Base-by-base conservation (phyloP, 1,140 invertebrate genomes). In the Drosophila saltans region DNA sequence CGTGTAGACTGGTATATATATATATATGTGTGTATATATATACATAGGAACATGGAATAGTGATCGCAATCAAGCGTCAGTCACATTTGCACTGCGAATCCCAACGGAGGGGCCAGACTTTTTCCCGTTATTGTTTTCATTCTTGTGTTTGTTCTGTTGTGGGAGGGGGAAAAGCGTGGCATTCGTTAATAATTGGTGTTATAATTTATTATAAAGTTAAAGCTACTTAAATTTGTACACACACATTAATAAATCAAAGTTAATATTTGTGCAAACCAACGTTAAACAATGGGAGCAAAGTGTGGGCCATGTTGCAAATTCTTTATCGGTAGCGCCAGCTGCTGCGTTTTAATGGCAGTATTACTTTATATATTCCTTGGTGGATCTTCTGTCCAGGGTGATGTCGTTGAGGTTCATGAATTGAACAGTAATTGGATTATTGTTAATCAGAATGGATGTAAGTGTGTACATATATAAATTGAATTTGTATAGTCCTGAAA, bases 361-460 rank as follows among this genome's bases (percentile, higher is more conserved):
- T 7, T 52, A 2, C 45, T 52, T 9, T 52, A 52, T 81, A 5
- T 80, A 9, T 65, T 52, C 40, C 43, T 69, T 76, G 3, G n/a
- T 48, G 30, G 11, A 60, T 16, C 36, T n/a, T 28, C 9, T 36
- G 66, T 60, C 10, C 75, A 57, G 16, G 68, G 64, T 16, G 89
- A 91, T 58, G 71, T 75, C 39, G 89, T 91, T 11, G 70, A 82
- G 69, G 66, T 89, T 24, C 81, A 89, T 56, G 73, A 89, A 48
- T 63, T 91, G 70, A 61, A 61, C 40, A 72, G 48, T 28, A 64
- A 80, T 66, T 91, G 89, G 89, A 78, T 28, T 33, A 63, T 91
- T 80, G 74, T 62, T 64, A 91, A 91, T 72, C 89, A 78, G 62
- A 91, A 91, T 70, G 73, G 79, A 56, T 72, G 89, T 91, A 68